Base-by-base conservation (phyloP, 2,797 vertebrate species). In the Hydrocynus forskahlii region DNA sequence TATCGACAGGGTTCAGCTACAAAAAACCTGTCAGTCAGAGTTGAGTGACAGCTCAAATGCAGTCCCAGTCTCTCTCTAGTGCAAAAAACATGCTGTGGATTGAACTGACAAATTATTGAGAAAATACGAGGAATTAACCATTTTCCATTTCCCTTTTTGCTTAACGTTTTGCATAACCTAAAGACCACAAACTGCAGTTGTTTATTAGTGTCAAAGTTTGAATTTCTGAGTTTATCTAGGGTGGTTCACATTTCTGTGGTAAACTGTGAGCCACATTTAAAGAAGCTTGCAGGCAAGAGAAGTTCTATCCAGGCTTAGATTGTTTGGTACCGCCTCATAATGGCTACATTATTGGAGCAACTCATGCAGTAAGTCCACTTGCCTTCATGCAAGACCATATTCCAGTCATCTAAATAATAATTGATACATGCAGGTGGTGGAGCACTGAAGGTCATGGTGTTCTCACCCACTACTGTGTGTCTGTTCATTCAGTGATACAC, bases 41-140 rank as follows among this genome's bases (percentile, higher is more conserved):
- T 7, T 75, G 83, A 81, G 70, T 60, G 80, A 63, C 71, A 67
- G 71, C 83, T 79, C 76, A 40, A 72, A 60, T 68, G 63, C 43
- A 60, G 13, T 73, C 48, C 63, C 54, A 57, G 23, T 48, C 19
- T 78, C 23, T 74, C 55, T 68, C 74, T 63, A 78, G 71, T 78
- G 75, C 64, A 79, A 70, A 35, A 69, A 63, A 23, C 52, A 75
- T 57, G 59, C 50, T 75, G 76, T 21, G 71, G 67, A 71, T 75
- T 55, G 23, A 75, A 60, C 13, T 16, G 55, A 40, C n/a, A 60
- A 60, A 45, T 60, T 43, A 23, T 57, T 17, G n/a, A 62, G 38
- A 72, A 72, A 14, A 71, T 54, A 14, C 66, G 71, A 16, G n/a
- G 13, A 57, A 57, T 43, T 13, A 57, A 81, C 52, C 21, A 7